Evolutionary conservation across 2,113 vertebrate genomes (phyloP).

Genomic region (Pimephales promelas): DNA sequence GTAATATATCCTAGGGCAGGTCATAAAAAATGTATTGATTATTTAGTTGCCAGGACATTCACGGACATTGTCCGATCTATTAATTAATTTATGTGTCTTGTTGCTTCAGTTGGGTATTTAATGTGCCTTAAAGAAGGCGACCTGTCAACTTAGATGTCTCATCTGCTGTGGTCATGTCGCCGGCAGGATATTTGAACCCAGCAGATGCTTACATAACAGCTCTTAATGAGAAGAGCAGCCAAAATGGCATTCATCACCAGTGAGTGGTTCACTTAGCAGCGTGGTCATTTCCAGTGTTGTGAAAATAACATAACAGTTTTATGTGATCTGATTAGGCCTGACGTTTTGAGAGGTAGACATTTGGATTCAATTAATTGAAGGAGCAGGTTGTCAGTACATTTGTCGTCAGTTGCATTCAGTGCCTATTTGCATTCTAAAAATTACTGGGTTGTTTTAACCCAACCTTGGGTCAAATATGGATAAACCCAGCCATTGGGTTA

Average conservation of each 20-base stretch:
- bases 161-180: not conserved
- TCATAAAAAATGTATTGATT: not conserved
- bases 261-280: slow-evolving; percentile 23
- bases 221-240: slow-evolving; percentile 35
- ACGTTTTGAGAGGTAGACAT: slow-evolving; percentile 8
- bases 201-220: slow-evolving; percentile 39
- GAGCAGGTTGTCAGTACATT: not conserved
- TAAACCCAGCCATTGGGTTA: too few species aligned
- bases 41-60: not conserved
- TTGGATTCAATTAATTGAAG: not conserved
- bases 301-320: not conserved
- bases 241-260: slow-evolving; percentile 42
- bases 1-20: not conserved
- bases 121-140: slow-evolving; percentile 30
- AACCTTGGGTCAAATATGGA: too few species aligned
- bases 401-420: not conserved
- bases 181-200: slow-evolving; percentile 9
- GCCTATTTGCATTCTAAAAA: too few species aligned
- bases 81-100: not conserved
- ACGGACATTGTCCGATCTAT: not conserved
- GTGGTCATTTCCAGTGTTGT: slow-evolving; percentile 27
- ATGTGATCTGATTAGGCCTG: slow-evolving; percentile 13
- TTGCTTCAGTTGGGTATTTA: slow-evolving; percentile 14
- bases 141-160: slow-evolving; percentile 42
- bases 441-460: too few species aligned